Conservation (phyloP, 2,888 invertebrate species). For the Palloptera scutellata region DNA sequence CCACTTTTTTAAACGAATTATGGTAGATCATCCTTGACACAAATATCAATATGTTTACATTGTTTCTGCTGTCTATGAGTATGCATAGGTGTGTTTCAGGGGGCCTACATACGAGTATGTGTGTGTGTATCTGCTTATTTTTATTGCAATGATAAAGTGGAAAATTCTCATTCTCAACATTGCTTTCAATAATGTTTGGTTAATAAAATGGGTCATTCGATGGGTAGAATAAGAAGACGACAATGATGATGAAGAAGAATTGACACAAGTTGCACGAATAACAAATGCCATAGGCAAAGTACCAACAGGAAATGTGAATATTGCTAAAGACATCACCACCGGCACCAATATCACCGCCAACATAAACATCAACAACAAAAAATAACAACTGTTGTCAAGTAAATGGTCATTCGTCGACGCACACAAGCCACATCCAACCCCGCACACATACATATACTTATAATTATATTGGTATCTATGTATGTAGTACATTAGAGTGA, state of each 20-base stretch:
- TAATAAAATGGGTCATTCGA: constrained; percentile 37
- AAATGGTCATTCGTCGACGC: not conserved
- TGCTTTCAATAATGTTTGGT: constrained; percentile 41
- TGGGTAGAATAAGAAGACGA: constrained; percentile 13
- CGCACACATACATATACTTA: too few relatives aligned
- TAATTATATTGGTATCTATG: too few relatives aligned
- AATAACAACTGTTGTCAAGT: not conserved
- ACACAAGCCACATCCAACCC: too few relatives aligned
- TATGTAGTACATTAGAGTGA: too few relatives aligned
- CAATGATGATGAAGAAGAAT: constrained; percentile 10
- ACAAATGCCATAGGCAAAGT: not conserved
- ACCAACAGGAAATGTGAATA: too few relatives aligned
- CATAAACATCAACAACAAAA: not conserved
- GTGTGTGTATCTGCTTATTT: constrained; percentile 11
- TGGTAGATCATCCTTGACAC: constrained; percentile 36
- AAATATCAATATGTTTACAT: constrained; percentile 31
- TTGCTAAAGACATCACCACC: not conserved
- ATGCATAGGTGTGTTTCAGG: not conserved
- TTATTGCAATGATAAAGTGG: constrained; percentile 24
- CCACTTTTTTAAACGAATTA: constrained; percentile 36
- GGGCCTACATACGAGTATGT: not conserved
- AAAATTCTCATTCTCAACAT: constrained; percentile 25
- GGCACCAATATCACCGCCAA: not conserved
- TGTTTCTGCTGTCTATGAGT: constrained; percentile 8
- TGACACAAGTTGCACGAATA: not conserved